Base-by-base conservation (phyloP, 2,888 invertebrate genomes). In the Cryptosula pallasiana region DNA sequence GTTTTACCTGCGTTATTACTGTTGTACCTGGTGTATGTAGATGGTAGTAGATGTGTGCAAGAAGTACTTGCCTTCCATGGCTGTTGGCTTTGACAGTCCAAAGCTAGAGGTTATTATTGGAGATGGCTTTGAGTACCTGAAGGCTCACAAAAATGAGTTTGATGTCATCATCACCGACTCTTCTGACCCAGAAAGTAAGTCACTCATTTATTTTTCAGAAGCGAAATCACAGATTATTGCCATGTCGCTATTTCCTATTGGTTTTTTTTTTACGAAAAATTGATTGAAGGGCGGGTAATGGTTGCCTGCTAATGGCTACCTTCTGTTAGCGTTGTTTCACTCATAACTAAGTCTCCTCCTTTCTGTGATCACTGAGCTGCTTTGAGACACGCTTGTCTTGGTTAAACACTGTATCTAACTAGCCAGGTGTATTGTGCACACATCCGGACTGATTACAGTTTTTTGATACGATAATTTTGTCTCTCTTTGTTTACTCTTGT, bases 81-180 rank as follows among this genome's bases (percentile, higher is more conserved):
- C 95, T 0, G 88, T 88, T 45, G 94, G 95, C 1, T 94, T 96
- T 79, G 87, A 89, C 0, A 90, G 91, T 81, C 89, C 91, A 0
- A 97, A 96, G 84, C 84, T 98, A 27, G 90, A 88, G 0, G 86
- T 99, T 0, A 89, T 90, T 80, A 90, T 96, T 58, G 92, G 92
- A 0, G 98, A 99, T 84, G 99, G 99, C 0, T 95, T 95, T 82
- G 91, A 95, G 78, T 99, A 93, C 84, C 91, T 99, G 90, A 91
- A 91, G 79, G 89, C 91, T 71, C 87, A 95, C 81, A 88, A 88
- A 73, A 88, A 90, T 55, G 90, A 92, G 84, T 99, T 94, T 84
- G 99, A 99, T 86, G 93, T 99, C 58, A 95, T 99, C 76, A 96
- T 99, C 73, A 99, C 98, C 0, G 99, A 99, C 84, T 96, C 96